Conservation (phyloP, 2,888 invertebrate genomes). For the Euplexia lucipara region DNA sequence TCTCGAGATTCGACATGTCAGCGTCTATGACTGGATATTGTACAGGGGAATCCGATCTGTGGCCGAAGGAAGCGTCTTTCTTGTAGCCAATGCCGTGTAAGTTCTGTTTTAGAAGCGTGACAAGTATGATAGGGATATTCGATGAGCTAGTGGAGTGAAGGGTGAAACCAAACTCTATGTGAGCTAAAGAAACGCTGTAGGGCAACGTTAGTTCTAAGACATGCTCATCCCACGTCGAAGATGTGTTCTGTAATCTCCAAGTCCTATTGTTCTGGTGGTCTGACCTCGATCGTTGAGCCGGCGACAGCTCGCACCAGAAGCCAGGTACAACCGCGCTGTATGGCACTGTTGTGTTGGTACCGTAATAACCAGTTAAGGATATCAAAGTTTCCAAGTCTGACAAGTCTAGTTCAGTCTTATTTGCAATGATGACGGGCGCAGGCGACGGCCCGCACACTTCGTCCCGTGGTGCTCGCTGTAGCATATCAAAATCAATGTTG, state of each 20-base stretch:
- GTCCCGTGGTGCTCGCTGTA: conserved; percentile 82
- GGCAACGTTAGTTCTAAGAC: conserved; percentile 97
- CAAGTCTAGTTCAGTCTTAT: conserved; percentile 90
- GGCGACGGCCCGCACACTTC: conserved; percentile 77
- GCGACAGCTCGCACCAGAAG: conserved; percentile 98
- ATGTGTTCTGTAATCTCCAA: conserved; percentile 97
- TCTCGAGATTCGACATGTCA: conserved; percentile 89
- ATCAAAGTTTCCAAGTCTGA: conserved; percentile 93
- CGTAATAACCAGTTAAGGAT: conserved; percentile 94
- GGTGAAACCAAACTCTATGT: conserved; percentile 96
- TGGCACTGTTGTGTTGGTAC: conserved; percentile 87
- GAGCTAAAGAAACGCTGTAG: conserved; percentile 95
- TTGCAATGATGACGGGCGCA: conserved; percentile 88
- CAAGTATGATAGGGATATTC: conserved; percentile 95
- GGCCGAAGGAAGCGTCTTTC: conserved; percentile 86
- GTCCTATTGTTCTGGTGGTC: conserved; percentile 97
- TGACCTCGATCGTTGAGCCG: conserved; percentile 96
- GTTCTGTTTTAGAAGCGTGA: conserved; percentile 92
- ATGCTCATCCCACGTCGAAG: conserved; percentile 98
- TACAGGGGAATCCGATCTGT: conserved; percentile 83
- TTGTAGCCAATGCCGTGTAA: conserved; percentile 90
- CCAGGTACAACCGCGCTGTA: conserved; percentile 97
- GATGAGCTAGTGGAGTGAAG: conserved; percentile 94
- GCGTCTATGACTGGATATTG: conserved; percentile 81
- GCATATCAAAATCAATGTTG: conserved; percentile 86